phyloP scores from a whole-genome alignment of 2,113 vertebrate species.

The Tragelaphus imberbis region DNA sequence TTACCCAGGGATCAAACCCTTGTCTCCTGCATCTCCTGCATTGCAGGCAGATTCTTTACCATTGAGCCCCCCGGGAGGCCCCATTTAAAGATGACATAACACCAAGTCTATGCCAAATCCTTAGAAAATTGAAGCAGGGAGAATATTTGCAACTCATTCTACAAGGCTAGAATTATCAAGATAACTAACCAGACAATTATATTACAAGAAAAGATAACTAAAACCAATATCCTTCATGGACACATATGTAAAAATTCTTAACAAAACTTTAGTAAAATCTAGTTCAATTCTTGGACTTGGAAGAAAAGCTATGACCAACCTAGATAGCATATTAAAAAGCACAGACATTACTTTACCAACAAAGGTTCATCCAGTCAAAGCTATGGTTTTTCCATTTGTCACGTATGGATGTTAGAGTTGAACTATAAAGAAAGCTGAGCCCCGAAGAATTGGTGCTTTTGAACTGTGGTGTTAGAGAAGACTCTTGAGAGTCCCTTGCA shows the following conservation, averaged over 20 bases:
- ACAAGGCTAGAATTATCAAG: neutral
- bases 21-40: neutral
- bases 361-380: neutral
- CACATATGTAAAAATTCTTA: neutral
- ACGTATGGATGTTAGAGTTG: neutral
- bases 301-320: neutral
- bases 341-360: neutral
- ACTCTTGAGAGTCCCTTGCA: neutral
- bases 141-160: neutral
- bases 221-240: neutral
- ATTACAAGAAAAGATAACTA: neutral
- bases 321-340: neutral
- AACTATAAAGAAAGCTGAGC: neutral
- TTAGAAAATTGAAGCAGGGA: neutral
- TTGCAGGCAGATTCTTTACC: neutral
- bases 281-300: neutral
- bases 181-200: neutral
- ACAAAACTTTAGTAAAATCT: neutral
- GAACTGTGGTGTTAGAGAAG: neutral
- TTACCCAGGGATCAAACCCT: neutral
- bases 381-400: neutral
- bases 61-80: neutral
- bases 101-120: neutral
- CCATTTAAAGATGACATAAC: neutral
- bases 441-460: neutral